A percentile compares a stretch with the other conserved stretches of the same genome.
Conservation (phyloP, 2,888 invertebrate species). For the Cerastoderma edule region DNA sequence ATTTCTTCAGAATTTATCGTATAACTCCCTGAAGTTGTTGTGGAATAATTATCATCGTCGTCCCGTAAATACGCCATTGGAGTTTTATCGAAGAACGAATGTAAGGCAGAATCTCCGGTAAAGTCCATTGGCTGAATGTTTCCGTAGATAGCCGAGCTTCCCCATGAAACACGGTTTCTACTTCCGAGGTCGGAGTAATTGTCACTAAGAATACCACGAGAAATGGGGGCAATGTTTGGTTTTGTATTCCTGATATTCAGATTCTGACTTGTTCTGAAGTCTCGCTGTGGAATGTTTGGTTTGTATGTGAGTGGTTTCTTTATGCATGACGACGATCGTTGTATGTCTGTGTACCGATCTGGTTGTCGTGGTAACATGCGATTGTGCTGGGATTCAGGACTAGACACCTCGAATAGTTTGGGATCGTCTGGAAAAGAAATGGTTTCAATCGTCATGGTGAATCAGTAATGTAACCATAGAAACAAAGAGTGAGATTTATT, state of each 20-base stretch:
- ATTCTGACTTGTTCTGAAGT: constrained; percentile 32
- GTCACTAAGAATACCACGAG: constrained; percentile 42
- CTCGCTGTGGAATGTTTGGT: constrained; percentile 49
- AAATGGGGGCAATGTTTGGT: constrained; percentile 25
- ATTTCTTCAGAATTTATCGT: constrained; percentile 60
- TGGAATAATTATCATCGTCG: constrained; percentile 60
- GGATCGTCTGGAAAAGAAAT: constrained; percentile 66
- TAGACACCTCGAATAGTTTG: constrained; percentile 63
- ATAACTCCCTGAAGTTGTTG: constrained; percentile 61
- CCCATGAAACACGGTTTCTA: constrained; percentile 47
- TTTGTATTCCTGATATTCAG: constrained; percentile 37
- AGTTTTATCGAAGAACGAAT: constrained; percentile 62
- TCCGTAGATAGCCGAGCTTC: constrained; percentile 43
- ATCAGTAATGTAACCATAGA: no score
- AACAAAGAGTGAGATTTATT: no score
- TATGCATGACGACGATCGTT: constrained; percentile 33
- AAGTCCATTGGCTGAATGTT: constrained; percentile 50
- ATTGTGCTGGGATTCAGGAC: constrained; percentile 53
- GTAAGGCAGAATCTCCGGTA: constrained; percentile 56
- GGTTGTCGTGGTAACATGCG: constrained; percentile 20
- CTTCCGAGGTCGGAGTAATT: constrained; percentile 30
- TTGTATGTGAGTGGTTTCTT: constrained; percentile 55
- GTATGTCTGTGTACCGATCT: constrained; percentile 37
- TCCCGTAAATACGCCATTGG: constrained; percentile 33
- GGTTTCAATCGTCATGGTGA: not conserved